Conservation (phyloP, 2,888 invertebrate genomes). For the Anticlea derivata region DNA sequence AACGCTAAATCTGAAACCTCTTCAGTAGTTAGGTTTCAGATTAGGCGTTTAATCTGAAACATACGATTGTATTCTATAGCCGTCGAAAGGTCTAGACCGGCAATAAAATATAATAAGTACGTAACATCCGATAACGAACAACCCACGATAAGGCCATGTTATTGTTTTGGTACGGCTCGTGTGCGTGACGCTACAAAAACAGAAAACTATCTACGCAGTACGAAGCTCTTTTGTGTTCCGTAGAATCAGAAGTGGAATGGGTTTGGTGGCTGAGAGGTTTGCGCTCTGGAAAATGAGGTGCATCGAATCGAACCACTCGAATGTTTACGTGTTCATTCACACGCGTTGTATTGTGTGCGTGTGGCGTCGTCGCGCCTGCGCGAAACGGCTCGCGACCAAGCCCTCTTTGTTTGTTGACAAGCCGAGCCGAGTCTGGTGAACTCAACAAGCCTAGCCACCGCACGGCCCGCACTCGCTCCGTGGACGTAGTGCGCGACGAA, state of each 20-base stretch:
- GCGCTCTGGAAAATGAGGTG: conserved; percentile 24
- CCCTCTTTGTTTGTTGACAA: conserved; percentile 83
- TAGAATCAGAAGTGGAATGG: conserved; percentile 2
- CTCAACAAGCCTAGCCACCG: conserved; percentile 57
- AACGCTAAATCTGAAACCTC: no score
- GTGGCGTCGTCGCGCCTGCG: conserved; percentile 69
- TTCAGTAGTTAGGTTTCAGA: no score
- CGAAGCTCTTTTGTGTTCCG: conserved; percentile 4
- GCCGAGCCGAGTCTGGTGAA: conserved; percentile 63
- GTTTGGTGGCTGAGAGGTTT: conserved; percentile 5
- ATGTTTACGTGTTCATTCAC: conserved; percentile 79
- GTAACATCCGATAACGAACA: conserved; percentile 27
- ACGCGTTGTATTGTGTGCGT: conserved; percentile 59
- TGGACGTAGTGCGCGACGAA: conserved; percentile 55
- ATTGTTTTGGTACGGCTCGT: conserved; percentile 33
- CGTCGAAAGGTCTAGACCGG: conserved; percentile 30
- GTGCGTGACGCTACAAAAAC: conserved; percentile 13
- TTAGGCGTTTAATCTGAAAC: no score
- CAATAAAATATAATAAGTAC: conserved; percentile 23
- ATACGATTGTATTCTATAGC: background rate
- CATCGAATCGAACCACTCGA: conserved; percentile 38
- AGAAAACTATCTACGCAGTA: conserved; percentile 18
- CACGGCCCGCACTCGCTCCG: conserved; percentile 49
- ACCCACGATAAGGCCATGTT: conserved; percentile 36
- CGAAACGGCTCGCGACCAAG: conserved; percentile 61